A percentile compares a stretch with the other conserved stretches of the same genome.
phyloP scores from a whole-genome alignment of 2,888 invertebrate genomes.

The Nymphalis polychloros region DNA sequence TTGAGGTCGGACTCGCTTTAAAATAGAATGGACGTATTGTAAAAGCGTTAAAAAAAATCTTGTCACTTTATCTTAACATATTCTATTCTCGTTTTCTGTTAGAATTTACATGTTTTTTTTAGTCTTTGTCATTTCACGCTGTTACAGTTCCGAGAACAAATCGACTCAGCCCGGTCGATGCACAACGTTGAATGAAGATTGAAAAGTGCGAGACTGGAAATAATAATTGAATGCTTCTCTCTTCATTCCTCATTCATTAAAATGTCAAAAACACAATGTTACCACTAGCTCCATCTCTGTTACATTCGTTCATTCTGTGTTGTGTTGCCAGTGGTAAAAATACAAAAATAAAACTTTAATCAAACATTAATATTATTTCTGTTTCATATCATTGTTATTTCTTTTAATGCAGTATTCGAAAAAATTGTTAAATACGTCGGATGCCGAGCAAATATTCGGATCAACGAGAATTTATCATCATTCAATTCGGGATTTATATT shows the following conservation, averaged over 20 bases:
- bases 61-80: conserved; percentile 37
- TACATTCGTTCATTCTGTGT: neutral
- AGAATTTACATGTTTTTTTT: conserved; percentile 56
- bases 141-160: conserved; percentile 33
- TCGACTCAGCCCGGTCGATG: conserved; percentile 45
- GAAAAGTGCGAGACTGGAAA: conserved; percentile 6
- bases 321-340: neutral
- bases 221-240: neutral
- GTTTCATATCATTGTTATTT: no score
- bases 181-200: conserved; percentile 39
- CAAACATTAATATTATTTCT: no score
- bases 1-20: conserved; percentile 16
- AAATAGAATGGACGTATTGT: conserved; percentile 14
- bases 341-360: neutral
- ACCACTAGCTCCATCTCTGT: conserved; percentile 1
- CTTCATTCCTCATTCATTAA: conserved; percentile 4
- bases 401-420: no score
- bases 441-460: no score
- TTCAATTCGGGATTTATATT: no score
- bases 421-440: no score
- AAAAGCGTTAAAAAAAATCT: conserved; percentile 13
- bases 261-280: neutral
- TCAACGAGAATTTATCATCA: no score
- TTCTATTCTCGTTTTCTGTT: conserved; percentile 54
- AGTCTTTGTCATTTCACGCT: conserved; percentile 46